Evolutionary conservation across 2,113 vertebrate species (phyloP).

Genomic region (Etheostoma spectabile): DNA sequence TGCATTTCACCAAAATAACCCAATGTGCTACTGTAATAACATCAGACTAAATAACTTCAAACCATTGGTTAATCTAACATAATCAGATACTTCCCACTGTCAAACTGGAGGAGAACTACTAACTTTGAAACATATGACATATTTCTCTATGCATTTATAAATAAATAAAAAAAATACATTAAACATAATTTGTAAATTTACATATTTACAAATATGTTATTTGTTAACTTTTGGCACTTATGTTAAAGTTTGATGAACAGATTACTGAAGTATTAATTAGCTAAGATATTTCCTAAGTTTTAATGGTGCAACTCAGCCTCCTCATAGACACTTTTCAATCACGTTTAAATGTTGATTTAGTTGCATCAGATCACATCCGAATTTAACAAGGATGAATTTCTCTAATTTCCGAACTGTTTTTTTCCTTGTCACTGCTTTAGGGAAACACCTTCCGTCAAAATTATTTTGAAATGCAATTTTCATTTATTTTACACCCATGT

Average conservation of each 20-base stretch:
- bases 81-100: neutral
- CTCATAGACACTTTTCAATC: neutral
- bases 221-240: neutral
- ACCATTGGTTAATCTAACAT: neutral
- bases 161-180: too few species aligned
- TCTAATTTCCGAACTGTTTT: neutral
- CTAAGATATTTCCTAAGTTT: neutral
- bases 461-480: constrained; percentile 27
- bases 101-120: neutral
- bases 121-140: too few species aligned
- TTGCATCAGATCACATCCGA: neutral
- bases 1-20: too few species aligned
- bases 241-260: neutral
- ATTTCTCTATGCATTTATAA: too few species aligned
- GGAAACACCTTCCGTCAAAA: constrained; percentile 27
- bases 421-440: neutral
- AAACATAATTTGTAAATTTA: neutral
- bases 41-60: too few species aligned
- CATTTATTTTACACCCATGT: constrained; percentile 36
- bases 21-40: too few species aligned
- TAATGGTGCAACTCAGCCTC: neutral
- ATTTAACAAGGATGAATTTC: constrained; percentile 12
- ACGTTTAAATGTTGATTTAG: constrained; percentile 11
- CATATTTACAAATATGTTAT: neutral
- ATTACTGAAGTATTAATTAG: neutral